These are phyloP conservation scores for Cyrtorhinus lividipennis DNA, from an alignment of 1,140 invertebrate genomes.

Conservation along the genomic window DNA sequence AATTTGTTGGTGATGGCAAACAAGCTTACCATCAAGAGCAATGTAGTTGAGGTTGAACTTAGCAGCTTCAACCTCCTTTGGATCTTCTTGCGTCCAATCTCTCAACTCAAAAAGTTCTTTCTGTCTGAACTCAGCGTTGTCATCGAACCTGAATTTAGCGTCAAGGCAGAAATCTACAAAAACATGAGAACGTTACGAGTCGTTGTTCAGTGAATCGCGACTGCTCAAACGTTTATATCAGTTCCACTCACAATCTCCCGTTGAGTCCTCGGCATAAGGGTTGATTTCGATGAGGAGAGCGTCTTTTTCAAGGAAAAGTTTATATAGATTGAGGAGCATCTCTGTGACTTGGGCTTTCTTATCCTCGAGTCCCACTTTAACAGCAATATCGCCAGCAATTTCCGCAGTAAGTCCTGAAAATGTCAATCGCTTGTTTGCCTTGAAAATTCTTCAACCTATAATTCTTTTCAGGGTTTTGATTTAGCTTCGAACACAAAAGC, in stretches of 20 bases:
- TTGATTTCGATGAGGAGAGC: constrained; percentile 90
- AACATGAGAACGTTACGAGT: neutral
- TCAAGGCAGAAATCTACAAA: constrained; percentile 78
- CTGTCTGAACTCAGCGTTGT: constrained; percentile 90
- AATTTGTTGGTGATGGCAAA: no score
- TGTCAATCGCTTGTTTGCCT: no score
- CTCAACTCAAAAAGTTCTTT: constrained; percentile 73
- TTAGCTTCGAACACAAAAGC: no score
- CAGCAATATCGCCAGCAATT: constrained; percentile 56
- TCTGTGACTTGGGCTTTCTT: constrained; percentile 56
- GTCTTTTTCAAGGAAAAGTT: constrained; percentile 81
- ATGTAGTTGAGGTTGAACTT: constrained; percentile 93
- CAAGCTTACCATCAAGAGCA: constrained; percentile 68
- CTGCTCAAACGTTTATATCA: neutral
- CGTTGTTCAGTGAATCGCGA: neutral
- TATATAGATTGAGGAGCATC: constrained; percentile 76
- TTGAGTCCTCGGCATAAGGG: constrained; percentile 87
- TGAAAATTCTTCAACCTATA: no score
- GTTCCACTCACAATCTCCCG: constrained; percentile 55
- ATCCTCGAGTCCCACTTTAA: constrained; percentile 66
- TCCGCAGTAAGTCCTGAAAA: constrained; percentile 48
- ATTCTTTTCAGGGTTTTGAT: no score
- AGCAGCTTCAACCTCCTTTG: constrained; percentile 84
- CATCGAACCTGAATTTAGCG: constrained; percentile 89
- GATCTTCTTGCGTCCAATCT: constrained; percentile 85